A percentile compares a stretch with the other conserved stretches of the same genome.
Conservation (phyloP, 2,888 invertebrate genomes). For the Lomographa bimaculata region DNA sequence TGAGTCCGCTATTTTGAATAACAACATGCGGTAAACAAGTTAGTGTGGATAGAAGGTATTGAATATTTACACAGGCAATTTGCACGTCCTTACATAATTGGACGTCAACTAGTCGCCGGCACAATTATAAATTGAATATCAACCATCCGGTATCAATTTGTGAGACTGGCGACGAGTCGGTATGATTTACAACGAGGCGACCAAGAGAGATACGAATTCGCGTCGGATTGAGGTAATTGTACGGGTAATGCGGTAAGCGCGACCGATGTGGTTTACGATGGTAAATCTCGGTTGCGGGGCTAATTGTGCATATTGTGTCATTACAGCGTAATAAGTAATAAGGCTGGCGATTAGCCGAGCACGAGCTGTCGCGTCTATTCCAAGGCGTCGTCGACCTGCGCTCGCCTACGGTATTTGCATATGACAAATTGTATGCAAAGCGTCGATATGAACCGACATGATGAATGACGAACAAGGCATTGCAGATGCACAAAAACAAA, state of each 20-base stretch:
- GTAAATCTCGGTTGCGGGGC: conserved; percentile 53
- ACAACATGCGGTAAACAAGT: conserved; percentile 15
- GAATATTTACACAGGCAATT: conserved; percentile 6
- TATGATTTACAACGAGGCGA: conserved; percentile 3
- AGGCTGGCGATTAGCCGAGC: conserved; percentile 14
- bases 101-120: background rate
- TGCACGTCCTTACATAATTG: conserved; percentile 1
- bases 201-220: conserved; percentile 37
- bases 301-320: conserved; percentile 62
- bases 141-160: too few relatives aligned
- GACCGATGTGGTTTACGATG: conserved; percentile 49
- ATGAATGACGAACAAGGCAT: conserved; percentile 14
- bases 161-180: too few relatives aligned
- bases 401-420: conserved; percentile 30
- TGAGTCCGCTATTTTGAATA: conserved; percentile 31
- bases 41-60: conserved; percentile 1
- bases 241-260: conserved; percentile 55
- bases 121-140: too few relatives aligned
- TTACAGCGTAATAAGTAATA: conserved; percentile 47
- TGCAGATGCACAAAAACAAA: conserved; percentile 14
- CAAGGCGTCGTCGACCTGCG: conserved; percentile 20
- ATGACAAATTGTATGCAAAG: conserved; percentile 26
- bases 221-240: conserved; percentile 45
- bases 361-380: conserved; percentile 3
- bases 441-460: conserved; percentile 17